phyloP scores from a whole-genome alignment of 2,888 invertebrate species.

The Lasioglossum morio region DNA sequence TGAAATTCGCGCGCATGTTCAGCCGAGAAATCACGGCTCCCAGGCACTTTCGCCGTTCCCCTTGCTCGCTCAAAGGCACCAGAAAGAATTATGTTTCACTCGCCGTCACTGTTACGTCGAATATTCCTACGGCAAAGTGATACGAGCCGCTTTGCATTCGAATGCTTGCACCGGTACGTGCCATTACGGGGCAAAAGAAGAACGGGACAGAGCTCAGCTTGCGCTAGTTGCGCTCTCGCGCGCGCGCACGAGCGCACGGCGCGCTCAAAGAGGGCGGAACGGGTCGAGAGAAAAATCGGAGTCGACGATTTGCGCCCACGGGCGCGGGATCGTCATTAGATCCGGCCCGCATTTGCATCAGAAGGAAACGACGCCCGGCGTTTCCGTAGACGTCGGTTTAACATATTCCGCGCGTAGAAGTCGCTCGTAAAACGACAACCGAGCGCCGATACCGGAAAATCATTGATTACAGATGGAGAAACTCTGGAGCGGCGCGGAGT shows the following conservation, averaged over 20 bases:
- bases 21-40: constrained; percentile 11
- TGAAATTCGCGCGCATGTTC: constrained; percentile 1
- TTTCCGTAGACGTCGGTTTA: constrained; percentile 74
- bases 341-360: constrained; percentile 77
- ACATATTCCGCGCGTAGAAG: constrained; percentile 77
- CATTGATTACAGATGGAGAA: constrained; percentile 53
- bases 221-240: background rate
- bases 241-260: background rate
- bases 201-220: background rate
- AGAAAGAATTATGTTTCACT: constrained; percentile 46
- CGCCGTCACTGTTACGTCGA: constrained; percentile 45
- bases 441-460: constrained; percentile 56
- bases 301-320: constrained; percentile 75
- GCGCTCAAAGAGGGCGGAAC: background rate
- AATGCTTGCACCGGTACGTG: constrained; percentile 70
- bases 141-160: constrained; percentile 78
- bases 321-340: constrained; percentile 80
- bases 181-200: constrained; percentile 57
- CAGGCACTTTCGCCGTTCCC: constrained; percentile 1
- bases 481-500: constrained; percentile 32
- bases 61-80: background rate
- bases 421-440: constrained; percentile 74
- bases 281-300: constrained; percentile 70
- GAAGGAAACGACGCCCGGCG: constrained; percentile 74
- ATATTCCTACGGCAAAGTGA: constrained; percentile 72